A percentile compares a stretch with the other conserved stretches of the same genome.
Conservation (phyloP, 1,140 invertebrate genomes). For the Druon quercuslanigerum region DNA sequence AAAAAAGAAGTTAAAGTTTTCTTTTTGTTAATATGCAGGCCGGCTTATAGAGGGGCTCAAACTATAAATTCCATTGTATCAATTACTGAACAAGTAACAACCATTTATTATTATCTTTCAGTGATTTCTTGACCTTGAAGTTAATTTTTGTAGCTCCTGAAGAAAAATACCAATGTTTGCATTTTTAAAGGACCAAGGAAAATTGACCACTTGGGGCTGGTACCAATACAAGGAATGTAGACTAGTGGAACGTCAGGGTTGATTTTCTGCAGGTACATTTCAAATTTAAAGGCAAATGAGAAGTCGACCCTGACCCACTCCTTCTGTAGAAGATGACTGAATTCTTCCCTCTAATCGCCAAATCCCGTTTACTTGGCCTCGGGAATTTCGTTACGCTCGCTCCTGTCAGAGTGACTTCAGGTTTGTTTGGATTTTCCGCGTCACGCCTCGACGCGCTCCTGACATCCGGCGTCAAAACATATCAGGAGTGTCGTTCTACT, state of each 20-base stretch:
- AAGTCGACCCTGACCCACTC: constrained; percentile 38
- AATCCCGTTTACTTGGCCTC: constrained; percentile 54
- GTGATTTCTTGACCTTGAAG: too few relatives aligned
- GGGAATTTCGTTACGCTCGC: constrained; percentile 53
- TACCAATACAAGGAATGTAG: too few relatives aligned
- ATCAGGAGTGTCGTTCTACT: constrained; percentile 34
- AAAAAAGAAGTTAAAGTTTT: too few relatives aligned
- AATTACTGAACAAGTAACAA: too few relatives aligned
- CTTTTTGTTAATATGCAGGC: too few relatives aligned
- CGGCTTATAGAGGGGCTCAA: too few relatives aligned
- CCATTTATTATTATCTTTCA: too few relatives aligned
- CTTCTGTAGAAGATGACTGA: background rate
- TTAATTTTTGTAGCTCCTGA: too few relatives aligned
- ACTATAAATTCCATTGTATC: too few relatives aligned
- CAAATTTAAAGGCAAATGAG: constrained; percentile 24
- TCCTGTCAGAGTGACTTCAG: constrained; percentile 32
- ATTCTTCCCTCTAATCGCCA: constrained; percentile 44
- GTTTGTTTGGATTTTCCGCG: constrained; percentile 45
- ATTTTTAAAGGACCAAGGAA: too few relatives aligned
- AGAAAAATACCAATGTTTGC: too few relatives aligned
- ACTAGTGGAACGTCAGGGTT: constrained; percentile 6
- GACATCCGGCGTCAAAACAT: constrained; percentile 53
- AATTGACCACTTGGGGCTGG: too few relatives aligned
- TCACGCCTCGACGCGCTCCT: constrained; percentile 47
- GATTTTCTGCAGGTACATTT: background rate